Evolutionary conservation across 2,888 invertebrate genomes (phyloP).

Genomic region (Drosophila neonasuta): DNA sequence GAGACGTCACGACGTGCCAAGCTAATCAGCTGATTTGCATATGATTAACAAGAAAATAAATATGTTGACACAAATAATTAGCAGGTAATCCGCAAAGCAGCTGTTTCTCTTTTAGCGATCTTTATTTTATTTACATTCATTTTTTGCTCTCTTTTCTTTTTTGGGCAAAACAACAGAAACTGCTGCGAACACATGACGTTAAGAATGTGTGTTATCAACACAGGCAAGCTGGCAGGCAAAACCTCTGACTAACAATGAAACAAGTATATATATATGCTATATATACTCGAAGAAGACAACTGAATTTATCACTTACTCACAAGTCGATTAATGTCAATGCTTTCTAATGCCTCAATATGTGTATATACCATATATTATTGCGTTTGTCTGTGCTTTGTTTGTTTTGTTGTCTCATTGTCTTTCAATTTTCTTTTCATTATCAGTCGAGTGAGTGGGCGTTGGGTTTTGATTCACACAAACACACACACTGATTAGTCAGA

Average conservation of each 20-base stretch:
- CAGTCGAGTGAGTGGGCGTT: constrained; percentile 32
- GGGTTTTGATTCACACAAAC: constrained; percentile 13
- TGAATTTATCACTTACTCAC: constrained; percentile 31
- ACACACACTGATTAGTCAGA: constrained; percentile 34
- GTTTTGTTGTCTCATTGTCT: constrained; percentile 18
- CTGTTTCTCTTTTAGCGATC: constrained; percentile 12
- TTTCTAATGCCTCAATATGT: constrained; percentile 44
- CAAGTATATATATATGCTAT: neutral
- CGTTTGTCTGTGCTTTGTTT: constrained; percentile 2
- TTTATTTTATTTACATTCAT: neutral
- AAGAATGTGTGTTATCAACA: constrained; percentile 24
- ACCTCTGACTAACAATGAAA: constrained; percentile 18
- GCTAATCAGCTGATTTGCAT: constrained; percentile 41
- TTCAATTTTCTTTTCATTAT: constrained; percentile 19
- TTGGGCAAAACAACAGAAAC: constrained; percentile 8
- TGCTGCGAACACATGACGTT: constrained; percentile 25
- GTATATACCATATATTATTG: neutral
- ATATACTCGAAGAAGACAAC: constrained; percentile 11
- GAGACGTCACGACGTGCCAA: neutral
- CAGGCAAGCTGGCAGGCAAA: constrained; percentile 10
- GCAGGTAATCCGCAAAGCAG: constrained; percentile 32
- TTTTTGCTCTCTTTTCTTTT: neutral
- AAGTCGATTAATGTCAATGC: constrained; percentile 55
- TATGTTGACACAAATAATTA: constrained; percentile 49
- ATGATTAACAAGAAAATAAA: constrained; percentile 43